These are phyloP conservation scores for Rhizomys pruinosus DNA, from an alignment of 2,113 vertebrate species.

Conservation along the genomic window DNA sequence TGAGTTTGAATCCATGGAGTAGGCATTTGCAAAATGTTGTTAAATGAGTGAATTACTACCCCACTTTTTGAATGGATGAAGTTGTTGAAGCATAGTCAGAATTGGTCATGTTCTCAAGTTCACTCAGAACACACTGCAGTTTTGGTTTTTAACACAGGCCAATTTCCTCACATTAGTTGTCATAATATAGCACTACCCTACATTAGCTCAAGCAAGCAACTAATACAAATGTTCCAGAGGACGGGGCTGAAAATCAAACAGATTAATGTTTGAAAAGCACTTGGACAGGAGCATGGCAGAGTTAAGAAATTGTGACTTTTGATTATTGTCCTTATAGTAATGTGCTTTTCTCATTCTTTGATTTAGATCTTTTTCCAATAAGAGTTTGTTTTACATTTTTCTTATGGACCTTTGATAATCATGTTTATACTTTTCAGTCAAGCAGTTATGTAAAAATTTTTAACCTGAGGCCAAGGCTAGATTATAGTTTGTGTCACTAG, in stretches of 20 bases:
- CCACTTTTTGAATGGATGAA: background rate
- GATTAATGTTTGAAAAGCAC: background rate
- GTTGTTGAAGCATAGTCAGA: background rate
- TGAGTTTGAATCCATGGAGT: background rate
- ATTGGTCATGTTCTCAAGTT: conserved; percentile 1
- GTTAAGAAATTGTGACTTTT: background rate
- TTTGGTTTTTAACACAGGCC: background rate
- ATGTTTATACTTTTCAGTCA: background rate
- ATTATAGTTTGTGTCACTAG: background rate
- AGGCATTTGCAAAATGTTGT: background rate
- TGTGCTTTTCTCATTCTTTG: background rate
- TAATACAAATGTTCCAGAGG: background rate
- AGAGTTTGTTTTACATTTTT: conserved; percentile 8
- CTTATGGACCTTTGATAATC: background rate
- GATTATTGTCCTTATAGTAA: background rate
- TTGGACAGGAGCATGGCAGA: background rate
- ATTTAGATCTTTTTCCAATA: background rate
- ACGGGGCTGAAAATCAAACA: background rate
- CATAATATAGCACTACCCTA: background rate
- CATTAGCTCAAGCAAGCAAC: background rate
- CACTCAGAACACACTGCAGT: background rate
- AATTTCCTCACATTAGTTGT: background rate
- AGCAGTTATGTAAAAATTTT: background rate
- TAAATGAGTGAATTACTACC: background rate
- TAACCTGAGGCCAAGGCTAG: background rate